Base-by-base conservation (phyloP, 2,888 invertebrate genomes). In the Athripsodes cinereus region DNA sequence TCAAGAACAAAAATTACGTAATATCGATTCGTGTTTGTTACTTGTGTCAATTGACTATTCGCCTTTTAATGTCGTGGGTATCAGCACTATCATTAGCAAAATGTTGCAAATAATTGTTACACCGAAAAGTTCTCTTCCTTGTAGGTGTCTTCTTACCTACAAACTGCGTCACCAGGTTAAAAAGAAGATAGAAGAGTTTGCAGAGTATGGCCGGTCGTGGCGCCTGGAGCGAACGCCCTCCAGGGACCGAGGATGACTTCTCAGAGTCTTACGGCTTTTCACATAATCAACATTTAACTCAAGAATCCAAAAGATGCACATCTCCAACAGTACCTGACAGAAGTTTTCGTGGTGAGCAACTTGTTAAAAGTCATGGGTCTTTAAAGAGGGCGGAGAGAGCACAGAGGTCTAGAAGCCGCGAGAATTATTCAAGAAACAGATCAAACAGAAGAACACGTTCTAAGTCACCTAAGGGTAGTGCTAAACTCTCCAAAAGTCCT, bases 51-150 rank as follows among this genome's bases (percentile, higher is more conserved):
- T 13, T 40, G 8, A 40, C 40, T 40, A 40, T 40, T 13, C 40
- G 40, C 16, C 13, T 40, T 31, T 31, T 31, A 31, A 31, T 40
- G 13, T 40, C 13, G 49, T 49, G 58, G 58, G 55, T 46, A 46
- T 51, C 53, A 53, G 22, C 58, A 44, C 40, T 19, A 55, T 52
- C 16, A 40, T 40, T n/a, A 40, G 52, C 46, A 50, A 58, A 54
- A 51, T 59, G 19, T 49, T 48, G 40, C 44, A 62, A 59, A 51
- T 60, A 59, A 60, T 62, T 62, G 53, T 62, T 78, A 83, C 82
- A 82, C 82, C 82, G 75, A 80, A 80, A 77, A 83, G 83, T 83
- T 82, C 73, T 83, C 82, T 81, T 83, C 81, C 82, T 82, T 82
- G 80, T 83, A 83, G 83, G 83, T 82, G 78, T 77, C 77, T 76